Conservation (phyloP, 2,113 vertebrate species). For the Axis porcinus region DNA sequence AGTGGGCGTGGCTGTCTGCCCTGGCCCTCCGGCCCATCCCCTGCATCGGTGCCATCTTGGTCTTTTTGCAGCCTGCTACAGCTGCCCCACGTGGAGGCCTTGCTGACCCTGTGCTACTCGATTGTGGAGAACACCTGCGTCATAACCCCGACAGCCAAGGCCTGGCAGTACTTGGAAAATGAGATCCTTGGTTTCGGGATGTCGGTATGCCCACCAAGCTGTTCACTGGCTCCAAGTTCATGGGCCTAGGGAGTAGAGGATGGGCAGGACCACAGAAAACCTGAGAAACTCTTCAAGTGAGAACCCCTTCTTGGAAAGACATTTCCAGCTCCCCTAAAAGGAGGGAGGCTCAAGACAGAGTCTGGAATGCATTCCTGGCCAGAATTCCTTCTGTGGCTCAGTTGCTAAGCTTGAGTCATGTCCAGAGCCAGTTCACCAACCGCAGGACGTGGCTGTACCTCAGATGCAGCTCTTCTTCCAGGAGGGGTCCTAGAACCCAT, state of each 20-base stretch:
- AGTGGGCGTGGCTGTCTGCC: not conserved
- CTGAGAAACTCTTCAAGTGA: not conserved
- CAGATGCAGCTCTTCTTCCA: not conserved
- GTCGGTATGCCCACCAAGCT: slow-evolving; percentile 60
- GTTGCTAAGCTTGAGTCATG: not conserved
- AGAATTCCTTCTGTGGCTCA: not conserved
- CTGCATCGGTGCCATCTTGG: not conserved
- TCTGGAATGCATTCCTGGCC: not conserved
- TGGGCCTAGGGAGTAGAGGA: not conserved
- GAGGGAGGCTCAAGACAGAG: not conserved
- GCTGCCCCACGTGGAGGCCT: slow-evolving; percentile 59
- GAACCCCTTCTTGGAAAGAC: not conserved
- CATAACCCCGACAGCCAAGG: slow-evolving; percentile 51
- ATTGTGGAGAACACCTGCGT: slow-evolving; percentile 77
- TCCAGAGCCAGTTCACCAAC: not conserved
- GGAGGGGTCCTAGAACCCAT: not conserved
- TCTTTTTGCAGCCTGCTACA: slow-evolving; percentile 74
- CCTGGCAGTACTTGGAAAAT: slow-evolving; percentile 79
- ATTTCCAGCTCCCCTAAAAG: not conserved
- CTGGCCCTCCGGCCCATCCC: not conserved
- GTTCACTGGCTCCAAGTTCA: not conserved
- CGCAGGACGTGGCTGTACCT: not conserved
- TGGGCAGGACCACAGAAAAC: not conserved
- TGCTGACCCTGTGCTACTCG: slow-evolving; percentile 76
- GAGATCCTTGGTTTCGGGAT: slow-evolving; percentile 69